Conservation (phyloP, 2,797 vertebrate species). For the Schizopygopsis pylzovi region DNA sequence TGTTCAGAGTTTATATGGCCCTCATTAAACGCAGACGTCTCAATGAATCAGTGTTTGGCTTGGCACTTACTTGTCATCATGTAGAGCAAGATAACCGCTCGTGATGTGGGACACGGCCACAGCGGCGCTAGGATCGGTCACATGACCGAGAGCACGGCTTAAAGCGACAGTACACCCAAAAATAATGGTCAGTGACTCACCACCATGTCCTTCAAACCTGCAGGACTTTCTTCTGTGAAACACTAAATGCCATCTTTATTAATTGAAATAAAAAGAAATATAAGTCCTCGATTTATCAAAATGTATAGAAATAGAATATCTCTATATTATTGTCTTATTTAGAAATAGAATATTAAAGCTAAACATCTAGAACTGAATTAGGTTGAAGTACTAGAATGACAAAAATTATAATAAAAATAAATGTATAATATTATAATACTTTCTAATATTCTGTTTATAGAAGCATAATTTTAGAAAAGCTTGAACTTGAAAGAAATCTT, state of each 20-base stretch:
- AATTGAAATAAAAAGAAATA: not conserved
- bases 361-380: not conserved
- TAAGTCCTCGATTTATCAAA: not conserved
- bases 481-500: too few relatives aligned
- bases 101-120: not conserved
- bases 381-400: not conserved
- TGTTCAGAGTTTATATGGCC: conserved; percentile 73
- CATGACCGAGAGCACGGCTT: not conserved
- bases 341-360: not conserved
- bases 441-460: too few relatives aligned
- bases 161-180: conserved; percentile 48
- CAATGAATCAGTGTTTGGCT: conserved; percentile 69
- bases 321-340: too few relatives aligned
- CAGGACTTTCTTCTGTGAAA: not conserved
- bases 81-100: conserved; percentile 61
- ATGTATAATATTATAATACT: too few relatives aligned
- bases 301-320: too few relatives aligned
- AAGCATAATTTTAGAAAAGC: too few relatives aligned
- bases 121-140: not conserved
- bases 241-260: not conserved
- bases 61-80: conserved; percentile 71
- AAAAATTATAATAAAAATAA: not conserved
- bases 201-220: not conserved
- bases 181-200: not conserved
- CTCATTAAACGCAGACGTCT: conserved; percentile 69